These are phyloP conservation scores for Vireo altiloquus DNA, from an alignment of 2,113 vertebrate genomes.

Conservation along the genomic window DNA sequence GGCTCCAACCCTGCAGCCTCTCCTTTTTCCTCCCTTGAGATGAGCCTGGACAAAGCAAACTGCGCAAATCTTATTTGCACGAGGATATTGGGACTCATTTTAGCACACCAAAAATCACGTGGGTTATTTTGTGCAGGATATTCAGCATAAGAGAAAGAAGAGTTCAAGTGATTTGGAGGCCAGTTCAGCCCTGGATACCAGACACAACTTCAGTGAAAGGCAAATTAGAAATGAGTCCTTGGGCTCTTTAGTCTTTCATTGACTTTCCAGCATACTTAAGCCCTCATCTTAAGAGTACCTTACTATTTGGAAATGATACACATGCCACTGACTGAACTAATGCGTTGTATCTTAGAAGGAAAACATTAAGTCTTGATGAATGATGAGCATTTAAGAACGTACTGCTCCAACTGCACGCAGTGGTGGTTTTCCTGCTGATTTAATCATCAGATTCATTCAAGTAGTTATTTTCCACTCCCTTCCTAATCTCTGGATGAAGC, in stretches of 20 bases:
- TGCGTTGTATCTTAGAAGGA: neutral
- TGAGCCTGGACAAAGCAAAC: neutral
- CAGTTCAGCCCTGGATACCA: neutral
- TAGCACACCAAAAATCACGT: fast-evolving
- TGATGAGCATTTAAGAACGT: neutral
- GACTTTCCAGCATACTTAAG: neutral
- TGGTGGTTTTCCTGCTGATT: neutral
- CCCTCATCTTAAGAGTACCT: neutral
- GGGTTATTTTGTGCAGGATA: neutral
- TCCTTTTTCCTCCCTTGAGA: neutral
- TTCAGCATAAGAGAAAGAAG: neutral
- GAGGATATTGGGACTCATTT: neutral
- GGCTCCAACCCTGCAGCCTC: neutral
- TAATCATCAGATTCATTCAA: neutral
- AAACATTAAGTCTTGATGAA: neutral
- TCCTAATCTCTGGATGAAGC: neutral
- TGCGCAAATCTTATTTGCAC: neutral
- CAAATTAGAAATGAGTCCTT: neutral
- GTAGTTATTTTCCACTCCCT: neutral
- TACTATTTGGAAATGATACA: neutral
- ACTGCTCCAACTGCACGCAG: neutral
- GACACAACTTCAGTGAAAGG: neutral
- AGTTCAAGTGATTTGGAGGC: neutral
- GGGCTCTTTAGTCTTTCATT: neutral
- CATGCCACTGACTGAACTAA: neutral